Evolutionary conservation across 1,140 invertebrate genomes (phyloP).

Genomic region (Agrilus planipennis): DNA sequence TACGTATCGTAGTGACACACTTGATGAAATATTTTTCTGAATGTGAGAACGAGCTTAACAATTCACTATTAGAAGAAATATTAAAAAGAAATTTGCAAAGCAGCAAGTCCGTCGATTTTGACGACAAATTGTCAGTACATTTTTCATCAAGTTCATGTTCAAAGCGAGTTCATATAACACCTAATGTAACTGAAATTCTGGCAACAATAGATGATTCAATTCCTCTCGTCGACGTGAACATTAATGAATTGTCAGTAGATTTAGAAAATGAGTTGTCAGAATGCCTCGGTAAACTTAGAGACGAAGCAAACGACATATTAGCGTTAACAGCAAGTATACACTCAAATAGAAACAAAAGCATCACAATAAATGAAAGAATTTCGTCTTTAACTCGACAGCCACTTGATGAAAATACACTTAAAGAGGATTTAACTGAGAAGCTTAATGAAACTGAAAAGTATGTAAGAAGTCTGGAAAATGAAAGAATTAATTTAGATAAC

Average conservation of each 20-base stretch:
- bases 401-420: constrained; percentile 22
- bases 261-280: constrained; percentile 46
- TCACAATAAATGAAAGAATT: constrained; percentile 11
- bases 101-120: constrained; percentile 22
- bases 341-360: constrained; percentile 8
- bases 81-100: constrained; percentile 31
- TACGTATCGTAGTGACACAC: constrained; percentile 49
- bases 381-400: constrained; percentile 22
- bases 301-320: constrained; percentile 54
- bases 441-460: constrained; percentile 36
- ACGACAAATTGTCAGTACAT: constrained; percentile 6
- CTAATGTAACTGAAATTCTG: constrained; percentile 48
- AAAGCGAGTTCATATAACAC: constrained; percentile 54
- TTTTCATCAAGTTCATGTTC: too few species aligned
- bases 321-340: constrained; percentile 39
- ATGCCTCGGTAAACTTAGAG: constrained; percentile 50
- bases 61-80: constrained; percentile 53
- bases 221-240: constrained; percentile 35
- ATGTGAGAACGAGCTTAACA: constrained; percentile 67
- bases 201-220: constrained; percentile 35
- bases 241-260: constrained; percentile 42
- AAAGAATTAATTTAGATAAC: constrained; percentile 42
- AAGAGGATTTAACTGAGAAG: constrained; percentile 20
- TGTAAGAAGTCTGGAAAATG: constrained; percentile 38
- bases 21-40: constrained; percentile 56